Conservation (phyloP, 2,888 invertebrate species). For the Rotaria socialis region DNA sequence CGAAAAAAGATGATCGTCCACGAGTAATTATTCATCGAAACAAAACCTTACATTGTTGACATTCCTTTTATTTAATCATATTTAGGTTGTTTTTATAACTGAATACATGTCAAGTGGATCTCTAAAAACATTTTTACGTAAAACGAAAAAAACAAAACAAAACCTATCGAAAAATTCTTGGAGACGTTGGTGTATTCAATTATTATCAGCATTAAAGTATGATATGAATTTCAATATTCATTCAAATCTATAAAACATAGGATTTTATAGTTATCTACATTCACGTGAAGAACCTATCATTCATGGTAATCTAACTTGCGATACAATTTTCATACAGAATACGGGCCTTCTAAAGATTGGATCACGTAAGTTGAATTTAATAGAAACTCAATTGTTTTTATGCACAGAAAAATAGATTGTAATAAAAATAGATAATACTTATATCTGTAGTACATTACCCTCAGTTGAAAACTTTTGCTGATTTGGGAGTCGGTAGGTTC, state of each 20-base stretch:
- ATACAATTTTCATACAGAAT: conserved; percentile 99
- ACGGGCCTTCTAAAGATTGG: conserved; percentile 99
- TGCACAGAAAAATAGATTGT: background rate
- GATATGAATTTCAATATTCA: conserved; percentile 45
- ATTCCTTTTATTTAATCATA: background rate
- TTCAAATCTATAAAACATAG: background rate
- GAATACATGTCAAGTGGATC: conserved; percentile 99
- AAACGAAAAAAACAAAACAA: conserved; percentile 63
- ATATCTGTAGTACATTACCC: conserved; percentile 24
- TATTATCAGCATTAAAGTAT: conserved; percentile 93
- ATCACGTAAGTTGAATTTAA: conserved; percentile 62
- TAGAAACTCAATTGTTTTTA: background rate
- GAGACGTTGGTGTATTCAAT: conserved; percentile 99
- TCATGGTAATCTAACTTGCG: conserved; percentile 94
- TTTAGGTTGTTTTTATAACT: conserved; percentile 91
- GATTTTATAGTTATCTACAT: conserved; percentile 85
- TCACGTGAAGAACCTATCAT: conserved; percentile 97
- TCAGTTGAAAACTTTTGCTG: background rate
- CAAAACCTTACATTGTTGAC: no score
- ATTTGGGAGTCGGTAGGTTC: background rate
- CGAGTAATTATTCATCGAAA: no score
- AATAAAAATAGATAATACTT: background rate
- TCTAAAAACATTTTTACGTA: conserved; percentile 88
- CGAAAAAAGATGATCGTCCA: conserved; percentile 8
- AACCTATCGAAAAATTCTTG: conserved; percentile 75